Conservation (phyloP, 2,888 invertebrate genomes). For the Oxystoma pomonae region DNA sequence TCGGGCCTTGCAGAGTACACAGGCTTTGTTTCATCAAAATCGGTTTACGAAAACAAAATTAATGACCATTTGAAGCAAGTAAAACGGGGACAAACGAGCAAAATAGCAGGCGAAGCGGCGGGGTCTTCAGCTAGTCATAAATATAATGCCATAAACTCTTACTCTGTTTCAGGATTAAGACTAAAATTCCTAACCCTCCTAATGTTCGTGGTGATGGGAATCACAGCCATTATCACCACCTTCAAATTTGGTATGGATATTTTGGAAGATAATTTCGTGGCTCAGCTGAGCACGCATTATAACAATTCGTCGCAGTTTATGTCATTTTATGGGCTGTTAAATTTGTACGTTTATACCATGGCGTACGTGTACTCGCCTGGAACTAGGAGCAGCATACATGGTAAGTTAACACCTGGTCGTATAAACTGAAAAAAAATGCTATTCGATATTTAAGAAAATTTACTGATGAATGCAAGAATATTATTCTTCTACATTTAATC, state of each 20-base stretch:
- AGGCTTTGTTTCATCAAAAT: too few species aligned
- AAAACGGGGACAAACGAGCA: too few species aligned
- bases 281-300: slow-evolving; percentile 81
- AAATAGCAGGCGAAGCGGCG: too few species aligned
- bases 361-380: slow-evolving; percentile 89
- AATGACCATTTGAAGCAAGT: too few species aligned
- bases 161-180: slow-evolving; percentile 73
- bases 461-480: too few species aligned
- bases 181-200: slow-evolving; percentile 85
- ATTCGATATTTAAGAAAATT: too few species aligned
- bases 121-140: too few species aligned
- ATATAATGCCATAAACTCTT: too few species aligned
- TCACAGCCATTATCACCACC: slow-evolving; percentile 70
- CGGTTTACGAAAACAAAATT: too few species aligned
- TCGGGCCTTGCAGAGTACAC: too few species aligned
- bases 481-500: too few species aligned
- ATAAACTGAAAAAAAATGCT: too few species aligned
- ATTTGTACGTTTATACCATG: slow-evolving; percentile 91
- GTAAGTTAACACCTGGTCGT: slow-evolving; percentile 61
- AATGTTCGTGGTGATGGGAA: slow-evolving; percentile 74
- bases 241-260: slow-evolving; percentile 85
- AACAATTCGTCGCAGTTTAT: slow-evolving; percentile 93
- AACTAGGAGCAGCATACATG: slow-evolving; percentile 70
- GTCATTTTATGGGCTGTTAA: slow-evolving; percentile 89
- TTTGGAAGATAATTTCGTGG: slow-evolving; percentile 91